Base-by-base conservation (phyloP, 2,888 invertebrate species). In the Nymphalis urticae region DNA sequence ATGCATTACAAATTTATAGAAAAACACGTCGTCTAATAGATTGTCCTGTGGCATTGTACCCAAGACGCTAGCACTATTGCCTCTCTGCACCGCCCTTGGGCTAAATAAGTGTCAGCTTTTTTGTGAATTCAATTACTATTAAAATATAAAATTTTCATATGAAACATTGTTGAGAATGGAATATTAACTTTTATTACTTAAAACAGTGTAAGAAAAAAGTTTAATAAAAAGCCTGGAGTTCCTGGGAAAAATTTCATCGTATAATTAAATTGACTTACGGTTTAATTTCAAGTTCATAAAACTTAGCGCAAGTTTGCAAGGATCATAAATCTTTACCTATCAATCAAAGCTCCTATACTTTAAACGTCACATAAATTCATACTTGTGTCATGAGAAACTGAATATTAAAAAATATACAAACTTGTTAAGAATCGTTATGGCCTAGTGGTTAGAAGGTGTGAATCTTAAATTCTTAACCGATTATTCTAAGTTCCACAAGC, bases 321-420 rank as follows among this genome's bases (percentile, higher is more conserved):
- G 32, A 17, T 56, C 75, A 75, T 80, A 70, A 70, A 75, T 70
- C 75, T 64, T 67, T 70, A 73, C 76, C 76, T 77, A 80, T 80
- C 78, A 79, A 81, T 80, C 78, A 79, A 36, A 62, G 8, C 24
- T 19, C 21, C 51, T 51, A 51, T 51, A 51, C 51, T 51, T 27
- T 24, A 53, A 24, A n/a, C 32, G 27, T 56, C 32, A 17, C 27
- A 32, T 24, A 53, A 24, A 53, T 24, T 7, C 24, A 16, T 24
- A 27, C 10, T 24, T 13, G 4, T 53, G 21, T 21, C 16, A 24
- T 24, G 24, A 24, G 13, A 16, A 53, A 24, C 1, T 53, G 1
- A 16, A 16, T 9, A 24, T 9, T 16, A 53, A 53, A 32, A 24
- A 24, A 24, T 21, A 13, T 53, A 16, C 10, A 42, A 13, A 42